Conservation (phyloP, 2,888 invertebrate genomes). For the Euspilapteryx auroguttella region DNA sequence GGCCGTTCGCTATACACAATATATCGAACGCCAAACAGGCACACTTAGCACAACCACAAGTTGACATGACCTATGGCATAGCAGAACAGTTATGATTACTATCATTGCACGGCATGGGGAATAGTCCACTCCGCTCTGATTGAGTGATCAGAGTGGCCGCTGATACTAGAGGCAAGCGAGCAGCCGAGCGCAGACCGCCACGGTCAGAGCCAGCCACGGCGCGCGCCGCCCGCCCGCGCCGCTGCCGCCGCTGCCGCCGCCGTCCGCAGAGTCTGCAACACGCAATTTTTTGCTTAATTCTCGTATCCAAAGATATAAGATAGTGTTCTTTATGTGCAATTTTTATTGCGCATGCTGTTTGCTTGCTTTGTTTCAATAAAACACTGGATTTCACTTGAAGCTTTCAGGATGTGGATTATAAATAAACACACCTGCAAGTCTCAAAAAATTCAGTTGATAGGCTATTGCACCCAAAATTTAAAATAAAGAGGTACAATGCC, state of each 20-base stretch:
- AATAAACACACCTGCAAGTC: constrained; percentile 1
- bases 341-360: too few relatives aligned
- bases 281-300: too few relatives aligned
- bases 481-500: background rate
- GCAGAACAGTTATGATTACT: too few relatives aligned
- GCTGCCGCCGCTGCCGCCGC: constrained; percentile 10
- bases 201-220: too few relatives aligned
- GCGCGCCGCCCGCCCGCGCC: constrained; percentile 9
- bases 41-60: constrained; percentile 40
- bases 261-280: constrained; percentile 6
- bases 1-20: constrained; percentile 45
- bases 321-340: too few relatives aligned
- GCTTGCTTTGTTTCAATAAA: too few relatives aligned
- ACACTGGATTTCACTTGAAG: too few relatives aligned
- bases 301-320: too few relatives aligned
- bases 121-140: too few relatives aligned
- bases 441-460: background rate
- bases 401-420: too few relatives aligned
- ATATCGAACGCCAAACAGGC: constrained; percentile 31
- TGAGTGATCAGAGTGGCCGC: constrained; percentile 1
- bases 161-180: constrained; percentile 24
- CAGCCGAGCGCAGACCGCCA: constrained; percentile 10
- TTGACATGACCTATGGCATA: too few relatives aligned
- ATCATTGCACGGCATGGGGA: too few relatives aligned
- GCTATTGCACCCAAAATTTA: background rate